Percentiles rank a stretch among this genome's conserved stretches.
These are phyloP conservation scores for Paramacrobiotus metropolitanus DNA, from an alignment of 1,140 invertebrate genomes.

Conservation along the genomic window DNA sequence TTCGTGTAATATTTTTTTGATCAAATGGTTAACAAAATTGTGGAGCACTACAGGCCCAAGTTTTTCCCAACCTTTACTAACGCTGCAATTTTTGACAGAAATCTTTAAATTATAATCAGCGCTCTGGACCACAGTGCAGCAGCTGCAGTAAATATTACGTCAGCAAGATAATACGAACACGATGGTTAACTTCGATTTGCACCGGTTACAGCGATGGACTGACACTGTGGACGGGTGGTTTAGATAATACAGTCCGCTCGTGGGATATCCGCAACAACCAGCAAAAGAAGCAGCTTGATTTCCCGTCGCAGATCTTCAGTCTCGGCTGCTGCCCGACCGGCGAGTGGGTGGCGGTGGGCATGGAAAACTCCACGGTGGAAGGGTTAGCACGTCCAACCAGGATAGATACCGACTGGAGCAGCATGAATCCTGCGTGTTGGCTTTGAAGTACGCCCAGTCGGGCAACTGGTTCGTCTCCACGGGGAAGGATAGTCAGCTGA, in stretches of 20 bases:
- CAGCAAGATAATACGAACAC: too few species aligned
- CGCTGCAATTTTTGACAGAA: too few species aligned
- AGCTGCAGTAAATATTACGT: too few species aligned
- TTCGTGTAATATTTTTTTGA: too few species aligned
- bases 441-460: conserved; percentile 78
- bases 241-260: conserved; percentile 85
- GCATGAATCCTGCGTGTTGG: conserved; percentile 95
- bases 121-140: too few species aligned
- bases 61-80: too few species aligned
- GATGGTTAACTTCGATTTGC: too few species aligned
- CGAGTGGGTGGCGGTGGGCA: conserved; percentile 91
- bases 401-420: conserved; percentile 93
- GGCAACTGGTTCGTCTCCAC: conserved; percentile 99
- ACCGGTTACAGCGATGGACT: conserved; percentile 72
- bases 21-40: too few species aligned
- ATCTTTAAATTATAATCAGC: too few species aligned
- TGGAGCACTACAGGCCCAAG: too few species aligned
- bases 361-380: conserved; percentile 94
- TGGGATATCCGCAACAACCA: conserved; percentile 71
- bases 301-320: conserved; percentile 83
- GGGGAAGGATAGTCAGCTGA: conserved; percentile 91
- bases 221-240: conserved; percentile 82
- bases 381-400: conserved; percentile 55
- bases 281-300: conserved; percentile 82
- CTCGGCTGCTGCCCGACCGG: conserved; percentile 90